These are phyloP conservation scores for Mythimna lalbum DNA, from an alignment of 2,888 invertebrate genomes.

Conservation along the genomic window DNA sequence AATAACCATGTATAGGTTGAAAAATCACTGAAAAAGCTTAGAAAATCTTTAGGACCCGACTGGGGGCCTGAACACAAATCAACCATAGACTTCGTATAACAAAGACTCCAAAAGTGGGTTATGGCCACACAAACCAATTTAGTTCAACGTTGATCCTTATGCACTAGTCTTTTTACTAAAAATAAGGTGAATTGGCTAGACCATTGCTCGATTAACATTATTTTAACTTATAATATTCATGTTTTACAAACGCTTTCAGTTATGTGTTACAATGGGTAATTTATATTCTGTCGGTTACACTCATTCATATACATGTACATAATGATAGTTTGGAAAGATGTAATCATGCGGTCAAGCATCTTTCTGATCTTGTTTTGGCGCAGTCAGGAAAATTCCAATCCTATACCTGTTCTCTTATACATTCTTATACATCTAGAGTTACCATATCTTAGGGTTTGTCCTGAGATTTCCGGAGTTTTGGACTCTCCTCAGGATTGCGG, in stretches of 20 bases:
- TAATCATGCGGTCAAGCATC: background rate
- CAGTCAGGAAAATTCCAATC: background rate
- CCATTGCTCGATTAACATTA: constrained; percentile 28
- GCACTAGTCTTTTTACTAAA: background rate
- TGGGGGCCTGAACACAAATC: no score
- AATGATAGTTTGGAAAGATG: constrained; percentile 10
- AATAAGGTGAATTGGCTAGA: constrained; percentile 42
- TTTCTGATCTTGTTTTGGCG: background rate
- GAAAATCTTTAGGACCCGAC: no score
- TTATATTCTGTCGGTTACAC: constrained; percentile 13
- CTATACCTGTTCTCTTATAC: background rate
- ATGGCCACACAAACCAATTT: no score
- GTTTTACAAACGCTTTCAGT: background rate
- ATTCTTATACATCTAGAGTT: background rate
- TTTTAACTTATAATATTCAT: background rate
- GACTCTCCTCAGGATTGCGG: no score
- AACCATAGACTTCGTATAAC: no score
- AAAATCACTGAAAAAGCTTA: no score
- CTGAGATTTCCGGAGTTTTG: no score
- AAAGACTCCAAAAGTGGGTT: no score
- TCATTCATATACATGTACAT: constrained; percentile 29
- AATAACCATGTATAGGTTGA: no score
- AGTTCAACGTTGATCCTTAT: background rate
- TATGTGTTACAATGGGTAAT: background rate
- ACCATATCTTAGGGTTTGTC: no score